Base-by-base conservation (phyloP, 2,888 invertebrate genomes). In the Ypsolopha scabrella region DNA sequence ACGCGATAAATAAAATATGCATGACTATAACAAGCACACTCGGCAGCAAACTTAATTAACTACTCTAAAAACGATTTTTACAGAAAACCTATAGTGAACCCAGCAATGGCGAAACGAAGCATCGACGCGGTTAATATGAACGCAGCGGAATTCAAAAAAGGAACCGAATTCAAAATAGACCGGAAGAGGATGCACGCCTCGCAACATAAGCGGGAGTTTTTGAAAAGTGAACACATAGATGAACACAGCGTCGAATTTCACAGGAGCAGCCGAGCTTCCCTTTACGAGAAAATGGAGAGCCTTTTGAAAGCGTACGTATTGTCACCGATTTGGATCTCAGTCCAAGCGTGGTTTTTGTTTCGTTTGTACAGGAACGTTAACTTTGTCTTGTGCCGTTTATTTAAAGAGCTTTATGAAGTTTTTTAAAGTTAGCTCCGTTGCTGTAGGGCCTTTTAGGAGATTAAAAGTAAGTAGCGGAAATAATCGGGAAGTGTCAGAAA, bases 221-320 rank as follows among this genome's bases (percentile, higher is more conserved):
- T 82, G 67, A 74, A 79, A 64, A 61, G 63, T 54, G 68, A 65
- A 57, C 61, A 66, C 59, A 71, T 73, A 68, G 70, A 65, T 52
- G 59, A 57, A 48, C 63, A 61, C 13, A 70, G 60, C 61, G 63
- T 80, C 46, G 87, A 88, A 61, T 88, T 90, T 68, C 91, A 92
- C 72, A 88, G 91, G 58, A 83, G 87, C 58, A 90, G 89, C 59
- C 87, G 92, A 58, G 80, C 88, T 51, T 86, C 88, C 56, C 80
- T 92, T 51, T 92, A 91, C 70, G 83, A 79, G 60, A 91, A 91
- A 80, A 80, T 92, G 56, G 91, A 92, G 72, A 81, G 85, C 59
- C 81, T 92, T 72, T 74, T 92, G 51, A 81, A 82, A 59, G 89
- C 90, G 92, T 92, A 71, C 70, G 89, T 88, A 41, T 53, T 43